Evolutionary conservation across 2,797 vertebrate genomes (phyloP).

Genomic region (Poliocrania exsul): DNA sequence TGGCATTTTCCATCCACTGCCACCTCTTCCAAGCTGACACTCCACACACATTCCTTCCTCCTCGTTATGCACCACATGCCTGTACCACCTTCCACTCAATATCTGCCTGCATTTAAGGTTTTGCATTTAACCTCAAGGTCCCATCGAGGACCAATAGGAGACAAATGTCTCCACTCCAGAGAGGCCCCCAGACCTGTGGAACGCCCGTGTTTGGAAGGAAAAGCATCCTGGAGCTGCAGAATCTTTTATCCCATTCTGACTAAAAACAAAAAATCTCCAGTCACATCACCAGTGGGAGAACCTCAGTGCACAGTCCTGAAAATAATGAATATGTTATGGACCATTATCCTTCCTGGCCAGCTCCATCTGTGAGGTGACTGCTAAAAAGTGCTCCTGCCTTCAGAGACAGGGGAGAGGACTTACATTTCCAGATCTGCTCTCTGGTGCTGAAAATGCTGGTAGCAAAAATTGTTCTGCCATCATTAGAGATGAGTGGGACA

Average conservation of each 20-base stretch:
- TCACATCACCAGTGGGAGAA: not conserved
- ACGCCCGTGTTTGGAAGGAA: rapidly evolving
- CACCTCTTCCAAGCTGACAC: not conserved
- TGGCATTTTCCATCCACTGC: rapidly evolving
- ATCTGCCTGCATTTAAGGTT: not conserved
- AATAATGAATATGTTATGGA: constrained; percentile 44
- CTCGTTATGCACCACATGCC: rapidly evolving
- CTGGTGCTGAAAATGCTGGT: not conserved
- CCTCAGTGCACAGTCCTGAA: constrained; percentile 2
- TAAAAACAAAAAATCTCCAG: not conserved
- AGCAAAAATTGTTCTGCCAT: not conserved
- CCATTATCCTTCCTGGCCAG: constrained; percentile 48
- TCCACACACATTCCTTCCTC: not conserved
- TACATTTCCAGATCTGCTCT: not conserved
- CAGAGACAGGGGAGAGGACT: not conserved
- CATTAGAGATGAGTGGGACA: not conserved
- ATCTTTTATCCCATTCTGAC: not conserved
- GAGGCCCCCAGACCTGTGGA: not conserved
- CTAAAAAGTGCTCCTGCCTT: not conserved
- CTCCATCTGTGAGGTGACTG: not conserved
- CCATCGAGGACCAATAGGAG: rapidly evolving
- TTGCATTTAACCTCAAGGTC: not conserved
- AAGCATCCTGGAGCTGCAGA: not conserved
- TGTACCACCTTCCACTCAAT: not conserved
- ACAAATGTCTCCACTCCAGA: rapidly evolving